Conservation (phyloP, 2,888 invertebrate genomes). For the Uloborus plumipes region DNA sequence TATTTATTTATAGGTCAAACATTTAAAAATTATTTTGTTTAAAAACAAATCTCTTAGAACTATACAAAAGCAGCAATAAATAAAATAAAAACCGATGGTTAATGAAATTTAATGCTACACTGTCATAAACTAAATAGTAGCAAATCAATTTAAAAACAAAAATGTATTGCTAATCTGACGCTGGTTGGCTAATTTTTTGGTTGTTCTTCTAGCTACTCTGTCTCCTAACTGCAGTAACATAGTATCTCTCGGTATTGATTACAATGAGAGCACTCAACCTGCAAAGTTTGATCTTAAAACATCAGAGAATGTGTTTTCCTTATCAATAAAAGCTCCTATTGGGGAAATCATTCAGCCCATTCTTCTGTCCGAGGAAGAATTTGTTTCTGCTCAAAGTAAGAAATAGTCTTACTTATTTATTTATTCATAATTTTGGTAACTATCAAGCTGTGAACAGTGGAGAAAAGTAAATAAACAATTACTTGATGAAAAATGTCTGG, state of each 20-base stretch:
- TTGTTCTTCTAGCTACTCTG: not conserved
- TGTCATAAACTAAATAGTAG: no score
- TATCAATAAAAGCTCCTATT: conserved; percentile 82
- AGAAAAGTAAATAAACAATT: no score
- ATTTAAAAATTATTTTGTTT: no score
- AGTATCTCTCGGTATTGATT: conserved; percentile 81
- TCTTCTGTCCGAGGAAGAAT: conserved; percentile 80
- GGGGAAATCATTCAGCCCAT: conserved; percentile 90
- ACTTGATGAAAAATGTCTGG: no score
- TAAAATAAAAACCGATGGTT: no score
- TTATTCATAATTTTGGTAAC: conserved; percentile 1
- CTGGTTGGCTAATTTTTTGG: not conserved
- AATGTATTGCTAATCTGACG: no score
- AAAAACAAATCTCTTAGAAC: no score
- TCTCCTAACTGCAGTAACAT: conserved; percentile 69
- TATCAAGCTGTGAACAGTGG: no score
- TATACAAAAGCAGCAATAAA: no score
- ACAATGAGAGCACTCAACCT: conserved; percentile 89
- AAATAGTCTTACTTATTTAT: not conserved
- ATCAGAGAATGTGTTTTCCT: conserved; percentile 69
- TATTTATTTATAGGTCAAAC: no score
- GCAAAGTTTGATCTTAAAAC: conserved; percentile 82
- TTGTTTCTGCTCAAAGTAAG: conserved; percentile 79
- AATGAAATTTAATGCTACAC: no score
- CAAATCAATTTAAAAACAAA: no score